Evolutionary conservation across 2,113 vertebrate genomes (phyloP), one percentile per base, ranked within the genome.

Genomic region (Calidris pugnax): DNA sequence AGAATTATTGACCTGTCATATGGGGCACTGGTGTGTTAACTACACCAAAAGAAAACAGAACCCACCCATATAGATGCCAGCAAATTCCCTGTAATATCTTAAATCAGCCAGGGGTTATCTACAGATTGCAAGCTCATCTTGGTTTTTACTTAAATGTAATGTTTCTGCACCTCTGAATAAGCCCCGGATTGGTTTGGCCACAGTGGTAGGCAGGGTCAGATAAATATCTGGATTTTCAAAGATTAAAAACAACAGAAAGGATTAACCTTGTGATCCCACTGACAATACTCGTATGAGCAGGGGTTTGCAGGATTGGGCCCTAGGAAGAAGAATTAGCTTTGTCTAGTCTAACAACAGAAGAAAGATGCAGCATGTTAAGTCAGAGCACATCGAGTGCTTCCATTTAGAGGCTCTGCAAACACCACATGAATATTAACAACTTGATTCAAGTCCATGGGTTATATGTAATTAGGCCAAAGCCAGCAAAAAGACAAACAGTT

Each of bases 401-500:
- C 89, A 21, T 86, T 87, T 55, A 86, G 68, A 90, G 69, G 75
- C 90, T 93, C 86, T 69, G 91, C 83, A 83, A 93, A 93, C 77
- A 88, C 68, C 64, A 84, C 77, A 87, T 81, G 96, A 96, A 97
- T 97, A 79, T 92, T 95, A 97, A 97, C 86, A 77, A 71, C 43
- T 47, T 33, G 66, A 68, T 59, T 76, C 92, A 32, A 90, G 95
- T 94, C 94, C 69, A 78, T 14, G 93, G 95, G 97, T 96, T 90
- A 94, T 57, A 86, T 91, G 90, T 92, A 97, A 96, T 97, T 95
- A 97, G 95, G 67, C 67, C 66, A 89, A 95, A 94, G 95, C 87
- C 85, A 93, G 89, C 72, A 87, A 97, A 96, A 96, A 96, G 87
- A 95, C 95, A 95, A 93, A 89, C 89, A 93, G 95, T 95, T 87